Evolutionary conservation across 2,888 invertebrate species (phyloP), one percentile per base, ranked within the genome.

Genomic region (Drosophila paranaensis): DNA sequence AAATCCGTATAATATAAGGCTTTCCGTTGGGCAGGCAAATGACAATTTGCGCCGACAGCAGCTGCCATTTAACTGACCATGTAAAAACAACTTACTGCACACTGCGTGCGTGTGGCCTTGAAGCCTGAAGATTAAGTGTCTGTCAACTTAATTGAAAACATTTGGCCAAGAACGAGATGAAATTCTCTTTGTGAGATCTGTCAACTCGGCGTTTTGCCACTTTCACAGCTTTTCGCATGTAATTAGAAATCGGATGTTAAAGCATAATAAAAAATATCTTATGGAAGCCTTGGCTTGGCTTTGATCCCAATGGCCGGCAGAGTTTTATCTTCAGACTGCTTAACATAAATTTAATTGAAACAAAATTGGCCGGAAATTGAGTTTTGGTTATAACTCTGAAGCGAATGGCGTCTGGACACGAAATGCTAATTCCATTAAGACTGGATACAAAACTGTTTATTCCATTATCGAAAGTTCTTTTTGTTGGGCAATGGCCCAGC

Each of bases 351-450:
- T 35, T 27, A 40, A 40, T 37, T 40, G 39, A n/a, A 10, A 16
- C 6, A 27, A 30, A 40, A 40, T 54, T 35, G 16, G 20, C 40
- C 46, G 60, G 27, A 51, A 55, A 58, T 64, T 60, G 37, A 46
- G 16, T 20, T 27, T 20, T 39, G 45, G 48, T 65, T 40, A 54
- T 39, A 43, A 35, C 53, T 71, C 61, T 61, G 37, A 2, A 51
- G 60, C 77, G 50, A 58, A 71, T 51, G 50, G 37, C 25, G 48
- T n/a, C 13, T 5, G 25, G 25, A 42, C 62, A 69, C 45, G 46
- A 40, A 61, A 50, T 37, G 33, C 60, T 68, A 74, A 79, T 66
- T 63, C 70, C 79, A 82, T 82, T 82, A 82, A 66, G 82, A 82
- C 75, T 64, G 72, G 60, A 60, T 45, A 45, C 53, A 60, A 61